phyloP scores from a whole-genome alignment of 1,140 invertebrate genomes.

The Aphidius gifuensis region DNA sequence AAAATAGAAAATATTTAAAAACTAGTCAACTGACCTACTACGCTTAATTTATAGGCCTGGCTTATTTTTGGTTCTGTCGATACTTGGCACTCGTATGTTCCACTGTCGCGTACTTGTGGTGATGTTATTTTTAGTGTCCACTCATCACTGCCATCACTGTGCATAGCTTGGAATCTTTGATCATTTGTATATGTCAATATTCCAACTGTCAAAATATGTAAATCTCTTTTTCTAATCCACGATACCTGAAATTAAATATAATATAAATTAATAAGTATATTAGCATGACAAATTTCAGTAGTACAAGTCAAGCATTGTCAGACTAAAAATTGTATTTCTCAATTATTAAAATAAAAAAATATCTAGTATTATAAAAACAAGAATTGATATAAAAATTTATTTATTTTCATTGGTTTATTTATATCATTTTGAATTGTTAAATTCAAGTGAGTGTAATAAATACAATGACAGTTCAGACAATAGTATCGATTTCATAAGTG shows the following conservation, averaged over 20 bases:
- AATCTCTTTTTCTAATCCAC: conserved; percentile 72
- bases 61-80: conserved; percentile 84
- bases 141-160: conserved; percentile 81
- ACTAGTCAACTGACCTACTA: conserved; percentile 69
- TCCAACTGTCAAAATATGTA: conserved; percentile 73
- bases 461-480: no score
- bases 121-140: conserved; percentile 82
- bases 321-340: no score
- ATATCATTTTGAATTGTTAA: no score
- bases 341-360: background rate
- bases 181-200: conserved; percentile 74
- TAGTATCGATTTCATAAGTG: background rate
- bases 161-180: conserved; percentile 72
- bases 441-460: no score
- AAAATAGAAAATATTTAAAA: no score
- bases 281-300: no score
- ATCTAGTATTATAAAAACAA: background rate
- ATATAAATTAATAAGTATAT: background rate
- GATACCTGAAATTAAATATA: conserved; percentile 59
- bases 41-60: conserved; percentile 73
- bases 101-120: conserved; percentile 71
- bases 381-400: background rate
- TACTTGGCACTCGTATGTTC: conserved; percentile 82
- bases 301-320: no score
- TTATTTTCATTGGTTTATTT: no score